Evolutionary conservation across 2,113 vertebrate genomes (phyloP), one percentile per base, ranked within the genome.

Genomic region (Epinephelus cyanopodus): DNA sequence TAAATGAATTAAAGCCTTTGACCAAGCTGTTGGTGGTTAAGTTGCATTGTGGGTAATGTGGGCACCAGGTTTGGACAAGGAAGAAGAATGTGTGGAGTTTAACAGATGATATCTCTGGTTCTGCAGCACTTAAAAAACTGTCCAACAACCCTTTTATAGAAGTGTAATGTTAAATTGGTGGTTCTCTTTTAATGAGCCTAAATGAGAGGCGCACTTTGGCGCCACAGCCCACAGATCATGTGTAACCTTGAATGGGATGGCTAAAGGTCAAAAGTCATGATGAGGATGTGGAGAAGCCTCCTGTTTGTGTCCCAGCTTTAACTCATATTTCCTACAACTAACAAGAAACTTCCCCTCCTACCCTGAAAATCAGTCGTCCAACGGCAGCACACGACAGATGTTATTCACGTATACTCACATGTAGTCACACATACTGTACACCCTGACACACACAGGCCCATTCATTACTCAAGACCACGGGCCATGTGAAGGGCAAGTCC

Each of bases 391-490:
- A 6, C 75, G 37, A 79, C 90, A 80, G 69, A 77, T 88, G 82
- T 86, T 87, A 70, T 68, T 81, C 73, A 69, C 21, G 5, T 56
- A 33, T 27, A 50, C 77, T 88, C 67, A 45, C 82, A 86, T 73
- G 65, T 74, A 83, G 75, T 87, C 70, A 88, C 56, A 68, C 82
- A 82, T 42, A 50, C 74, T 78, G 57, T 69, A 76, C 25, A 71
- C 19, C 39, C 61, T 23, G 66, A 80, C 87, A 70, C 77, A 88
- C 78, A 53, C 42, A 27, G 65, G 56, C 81, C 81, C 61, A 81
- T 89, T 91, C 81, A 89, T 91, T 92, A 82, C 29, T 1, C 29
- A 84, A 27, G 57, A 78, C 65, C 54, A 45, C 25, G 11, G 82
- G 80, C 83, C 61, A 70, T 6, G 77, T 25, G 70, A 75, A 56